A percentile compares a stretch with the other conserved stretches of the same genome.
Evolutionary conservation across 2,113 vertebrate species (phyloP).

Genomic region (Cebidichthys violaceus): DNA sequence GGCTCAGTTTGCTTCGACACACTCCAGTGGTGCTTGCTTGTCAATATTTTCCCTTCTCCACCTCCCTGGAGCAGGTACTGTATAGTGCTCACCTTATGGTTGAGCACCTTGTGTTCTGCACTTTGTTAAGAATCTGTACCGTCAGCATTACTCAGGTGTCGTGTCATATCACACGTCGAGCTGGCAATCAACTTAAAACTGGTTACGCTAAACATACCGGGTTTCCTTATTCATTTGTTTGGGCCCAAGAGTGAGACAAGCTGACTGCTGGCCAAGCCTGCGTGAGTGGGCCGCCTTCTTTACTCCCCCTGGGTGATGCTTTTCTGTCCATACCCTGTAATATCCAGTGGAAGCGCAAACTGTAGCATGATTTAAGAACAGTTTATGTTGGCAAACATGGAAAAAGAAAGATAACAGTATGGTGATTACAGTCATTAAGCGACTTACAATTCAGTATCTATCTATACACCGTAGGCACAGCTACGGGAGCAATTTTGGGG

Average conservation of each 20-base stretch:
- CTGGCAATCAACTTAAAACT: conserved; percentile 47
- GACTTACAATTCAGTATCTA: too few relatives aligned
- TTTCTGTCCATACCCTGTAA: conserved; percentile 3
- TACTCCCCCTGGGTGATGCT: not conserved
- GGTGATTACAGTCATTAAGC: too few relatives aligned
- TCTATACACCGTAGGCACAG: too few relatives aligned
- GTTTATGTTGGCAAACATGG: conserved; percentile 12
- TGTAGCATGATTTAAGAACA: conserved; percentile 5
- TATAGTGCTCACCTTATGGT: conserved; percentile 38
- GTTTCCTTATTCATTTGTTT: conserved; percentile 41
- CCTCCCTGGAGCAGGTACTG: conserved; percentile 43
- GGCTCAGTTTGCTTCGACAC: conserved; percentile 58
- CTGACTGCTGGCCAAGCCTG: conserved; percentile 1
- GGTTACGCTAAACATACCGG: conserved; percentile 35
- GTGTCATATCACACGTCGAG: conserved; percentile 26
- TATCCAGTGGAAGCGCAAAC: conserved; percentile 1
- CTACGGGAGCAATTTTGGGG: too few relatives aligned
- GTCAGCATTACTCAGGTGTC: conserved; percentile 56
- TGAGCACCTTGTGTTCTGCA: conserved; percentile 37
- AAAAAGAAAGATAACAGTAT: conserved; percentile 15
- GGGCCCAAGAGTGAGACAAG: conserved; percentile 6
- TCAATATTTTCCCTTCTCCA: conserved; percentile 56
- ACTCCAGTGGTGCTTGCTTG: conserved; percentile 60
- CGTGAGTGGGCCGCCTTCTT: not conserved
- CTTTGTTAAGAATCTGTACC: conserved; percentile 57